These are phyloP conservation scores for Lasioglossum calceatum DNA, from an alignment of 2,888 invertebrate genomes.

Conservation along the genomic window DNA sequence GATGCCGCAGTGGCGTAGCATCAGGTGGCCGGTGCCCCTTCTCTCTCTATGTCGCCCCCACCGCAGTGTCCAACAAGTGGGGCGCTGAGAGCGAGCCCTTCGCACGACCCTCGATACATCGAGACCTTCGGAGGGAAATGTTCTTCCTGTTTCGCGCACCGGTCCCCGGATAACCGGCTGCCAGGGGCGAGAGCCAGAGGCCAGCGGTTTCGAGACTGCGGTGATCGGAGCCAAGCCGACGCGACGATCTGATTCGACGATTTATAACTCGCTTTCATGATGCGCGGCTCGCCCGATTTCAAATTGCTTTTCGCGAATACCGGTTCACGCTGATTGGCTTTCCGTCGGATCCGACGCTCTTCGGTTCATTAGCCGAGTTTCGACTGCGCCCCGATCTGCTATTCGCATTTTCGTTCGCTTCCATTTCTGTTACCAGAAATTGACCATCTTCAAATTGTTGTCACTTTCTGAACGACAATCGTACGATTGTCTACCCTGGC, in stretches of 20 bases:
- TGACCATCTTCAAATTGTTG: rapidly evolving
- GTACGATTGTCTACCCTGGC: rapidly evolving
- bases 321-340: slow-evolving; percentile 3
- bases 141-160: slow-evolving; percentile 2
- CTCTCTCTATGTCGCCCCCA: slow-evolving; percentile 12
- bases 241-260: not conserved
- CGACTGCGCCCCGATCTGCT: not conserved
- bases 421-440: not conserved
- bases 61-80: slow-evolving; percentile 69
- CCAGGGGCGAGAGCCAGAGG: not conserved
- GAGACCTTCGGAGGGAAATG: not conserved
- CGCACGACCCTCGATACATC: slow-evolving; percentile 15
- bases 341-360: not conserved
- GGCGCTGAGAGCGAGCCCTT: slow-evolving; percentile 31
- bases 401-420: not conserved
- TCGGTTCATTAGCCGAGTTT: not conserved
- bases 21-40: slow-evolving; percentile 77
- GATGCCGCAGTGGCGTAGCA: slow-evolving; percentile 83
- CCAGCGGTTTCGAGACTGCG: not conserved
- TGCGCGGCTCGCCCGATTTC: not conserved
- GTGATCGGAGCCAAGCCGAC: not conserved
- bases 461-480: not conserved
- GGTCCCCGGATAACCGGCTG: not conserved
- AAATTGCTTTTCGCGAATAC: not conserved
- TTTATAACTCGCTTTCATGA: not conserved